Conservation (phyloP, 2,888 invertebrate genomes). For the Smittia sp. region DNA sequence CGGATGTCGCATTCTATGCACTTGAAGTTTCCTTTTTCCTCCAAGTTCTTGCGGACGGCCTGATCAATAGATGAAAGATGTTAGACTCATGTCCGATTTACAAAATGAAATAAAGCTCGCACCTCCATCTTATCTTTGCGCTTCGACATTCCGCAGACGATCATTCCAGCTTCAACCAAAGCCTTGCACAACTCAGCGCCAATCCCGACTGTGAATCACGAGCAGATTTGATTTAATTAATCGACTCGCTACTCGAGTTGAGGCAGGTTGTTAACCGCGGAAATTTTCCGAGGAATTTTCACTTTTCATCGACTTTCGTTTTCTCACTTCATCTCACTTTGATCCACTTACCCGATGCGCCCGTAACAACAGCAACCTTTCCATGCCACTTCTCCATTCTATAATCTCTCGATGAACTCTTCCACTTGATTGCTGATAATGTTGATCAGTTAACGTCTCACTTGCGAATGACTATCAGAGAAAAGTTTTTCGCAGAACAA, state of each 20-base stretch:
- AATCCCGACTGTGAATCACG: slow-evolving; percentile 21
- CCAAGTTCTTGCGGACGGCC: slow-evolving; percentile 44
- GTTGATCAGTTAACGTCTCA: slow-evolving; percentile 26
- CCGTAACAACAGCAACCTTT: slow-evolving; percentile 28
- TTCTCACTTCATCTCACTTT: neutral
- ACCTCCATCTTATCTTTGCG: slow-evolving; percentile 39
- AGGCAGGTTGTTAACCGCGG: too few relatives aligned
- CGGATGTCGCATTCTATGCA: slow-evolving; percentile 47
- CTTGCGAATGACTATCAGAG: slow-evolving; percentile 29
- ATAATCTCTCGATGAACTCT: neutral
- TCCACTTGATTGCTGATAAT: neutral
- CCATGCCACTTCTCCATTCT: slow-evolving; percentile 38
- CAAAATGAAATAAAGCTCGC: neutral
- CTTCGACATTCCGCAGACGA: slow-evolving; percentile 35
- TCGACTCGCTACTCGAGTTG: too few relatives aligned
- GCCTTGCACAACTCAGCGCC: slow-evolving; percentile 30
- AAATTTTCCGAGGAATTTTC: neutral
- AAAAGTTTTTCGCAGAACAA: slow-evolving; percentile 3
- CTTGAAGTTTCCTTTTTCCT: slow-evolving; percentile 45
- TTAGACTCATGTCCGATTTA: neutral
- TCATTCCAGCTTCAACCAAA: slow-evolving; percentile 37
- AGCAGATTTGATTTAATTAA: neutral
- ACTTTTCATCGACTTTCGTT: neutral
- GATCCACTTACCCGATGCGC: slow-evolving; percentile 12
- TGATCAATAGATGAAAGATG: too few relatives aligned